Base-by-base conservation (phyloP, 2,888 invertebrate species). In the Seladonia tumulorum region DNA sequence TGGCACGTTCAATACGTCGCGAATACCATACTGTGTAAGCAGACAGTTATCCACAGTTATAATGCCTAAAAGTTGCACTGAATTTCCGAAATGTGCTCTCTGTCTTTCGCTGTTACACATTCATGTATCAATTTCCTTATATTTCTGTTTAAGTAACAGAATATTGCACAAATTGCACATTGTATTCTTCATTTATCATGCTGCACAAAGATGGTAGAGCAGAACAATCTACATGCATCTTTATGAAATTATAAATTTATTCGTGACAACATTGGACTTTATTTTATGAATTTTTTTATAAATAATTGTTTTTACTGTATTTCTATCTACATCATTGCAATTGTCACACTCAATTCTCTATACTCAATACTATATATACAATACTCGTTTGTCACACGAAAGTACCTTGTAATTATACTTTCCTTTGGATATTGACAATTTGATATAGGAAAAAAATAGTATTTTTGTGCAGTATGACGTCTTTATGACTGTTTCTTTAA, bases 1-100 rank as follows among this genome's bases (percentile, higher is more conserved):
- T 99, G 95, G 99, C 98, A 90, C 97, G 98, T 93, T 98, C 98
- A 91, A 98, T 99, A 94, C 98, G 98, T 94, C 97, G 97, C 95
- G 98, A 98, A 95, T 99, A 99, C 95, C 98, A 99, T 95, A 98
- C 97, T 74, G 97, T 97, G 93, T 97, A 97, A 96, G 94, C 91
- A 88, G 87, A 70, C 81, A 85, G 85, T 81, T 81, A 86, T 22
- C 85, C 74, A 74, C 85, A 81, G 74, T 77, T 77, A 35, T 72
- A 86, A 85, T 81, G 85, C 81, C 77, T 86, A 85, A 81, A 85
- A 74, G 63, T 77, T 86, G 85, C 85, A 86, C 85, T 76, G 29
- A 76, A 49, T 39, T 76, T 84, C 53, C 25, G 49, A 76, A 73
- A 85, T 74, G 76, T 47, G 79, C 73, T 83, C 77, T 78, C 14